A percentile compares a stretch with the other conserved stretches of the same genome.
phyloP scores from a whole-genome alignment of 2,888 invertebrate species.

The Drosophila ustulata region DNA sequence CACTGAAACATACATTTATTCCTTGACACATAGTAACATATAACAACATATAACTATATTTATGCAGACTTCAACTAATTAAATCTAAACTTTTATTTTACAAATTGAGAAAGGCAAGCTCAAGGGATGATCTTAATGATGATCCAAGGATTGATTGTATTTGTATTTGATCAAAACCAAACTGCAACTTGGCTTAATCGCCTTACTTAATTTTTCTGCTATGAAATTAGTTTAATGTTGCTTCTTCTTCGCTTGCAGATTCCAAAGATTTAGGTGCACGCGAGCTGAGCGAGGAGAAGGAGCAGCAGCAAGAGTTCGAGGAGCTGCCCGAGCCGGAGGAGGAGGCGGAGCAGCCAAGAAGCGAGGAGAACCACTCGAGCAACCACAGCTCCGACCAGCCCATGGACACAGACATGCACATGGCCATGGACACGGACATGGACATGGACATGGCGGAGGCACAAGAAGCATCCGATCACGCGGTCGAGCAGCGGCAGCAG shows the following conservation, averaged over 20 bases:
- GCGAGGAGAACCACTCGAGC: conserved; percentile 38
- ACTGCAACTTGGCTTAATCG: no score
- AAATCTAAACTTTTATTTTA: no score
- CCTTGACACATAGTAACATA: no score
- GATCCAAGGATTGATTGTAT: no score
- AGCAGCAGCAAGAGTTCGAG: conserved; percentile 52
- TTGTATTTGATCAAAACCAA: no score
- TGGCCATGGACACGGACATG: conserved; percentile 36
- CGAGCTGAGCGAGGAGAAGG: conserved; percentile 77
- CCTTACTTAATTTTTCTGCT: no score
- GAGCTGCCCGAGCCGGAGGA: conserved; percentile 50
- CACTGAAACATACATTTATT: no score
- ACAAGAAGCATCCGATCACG: conserved; percentile 42
- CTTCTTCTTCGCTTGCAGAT: conserved; percentile 69
- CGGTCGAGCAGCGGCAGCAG: conserved; percentile 27
- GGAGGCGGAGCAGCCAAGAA: neutral
- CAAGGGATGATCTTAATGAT: no score
- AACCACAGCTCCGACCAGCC: conserved; percentile 42
- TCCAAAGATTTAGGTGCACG: conserved; percentile 83
- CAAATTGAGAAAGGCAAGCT: no score
- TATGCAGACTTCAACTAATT: no score
- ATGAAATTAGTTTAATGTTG: neutral
- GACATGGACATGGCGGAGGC: conserved; percentile 34
- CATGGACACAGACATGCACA: conserved; percentile 55
- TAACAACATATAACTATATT: no score